A percentile compares a stretch with the other conserved stretches of the same genome.
Evolutionary conservation across 2,797 vertebrate species (phyloP).

Genomic region (Micropoecilia bifurca): DNA sequence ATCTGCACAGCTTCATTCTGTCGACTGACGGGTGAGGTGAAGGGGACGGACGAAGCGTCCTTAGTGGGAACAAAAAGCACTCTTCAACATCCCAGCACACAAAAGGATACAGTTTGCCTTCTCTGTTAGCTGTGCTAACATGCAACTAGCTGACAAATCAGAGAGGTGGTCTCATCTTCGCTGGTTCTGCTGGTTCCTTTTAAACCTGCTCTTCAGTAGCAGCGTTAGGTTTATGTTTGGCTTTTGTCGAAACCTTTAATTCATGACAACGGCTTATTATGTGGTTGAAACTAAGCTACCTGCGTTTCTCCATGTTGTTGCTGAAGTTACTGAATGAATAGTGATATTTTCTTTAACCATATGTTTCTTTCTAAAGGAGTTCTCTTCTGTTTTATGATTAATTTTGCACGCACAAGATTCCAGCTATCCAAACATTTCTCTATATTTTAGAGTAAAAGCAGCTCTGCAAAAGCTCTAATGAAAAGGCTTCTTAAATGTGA

Average conservation of each 20-base stretch:
- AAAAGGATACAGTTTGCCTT: conserved; percentile 22
- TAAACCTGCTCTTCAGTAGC: not conserved
- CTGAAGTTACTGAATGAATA: not conserved
- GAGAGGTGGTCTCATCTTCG: conserved; percentile 48
- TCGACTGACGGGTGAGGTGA: not conserved
- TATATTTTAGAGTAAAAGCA: conserved; percentile 21
- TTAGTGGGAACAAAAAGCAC: conserved; percentile 31
- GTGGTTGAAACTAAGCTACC: not conserved
- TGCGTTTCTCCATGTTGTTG: not conserved
- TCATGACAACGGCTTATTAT: not conserved
- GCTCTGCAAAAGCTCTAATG: conserved; percentile 14
- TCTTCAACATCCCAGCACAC: conserved; percentile 19
- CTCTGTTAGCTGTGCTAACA: conserved; percentile 44
- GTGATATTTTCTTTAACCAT: conserved; percentile 6
- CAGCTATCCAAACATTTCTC: conserved; percentile 19
- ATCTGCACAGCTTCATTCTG: conserved; percentile 14
- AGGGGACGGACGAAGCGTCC: not conserved
- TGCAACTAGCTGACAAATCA: conserved; percentile 47
- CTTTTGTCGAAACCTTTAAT: not conserved
- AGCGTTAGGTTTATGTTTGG: not conserved
- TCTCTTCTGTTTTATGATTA: not conserved
- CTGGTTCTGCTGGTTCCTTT: conserved; percentile 20
- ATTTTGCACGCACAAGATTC: conserved; percentile 26
- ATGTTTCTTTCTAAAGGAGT: conserved; percentile 13
- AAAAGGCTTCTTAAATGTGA: conserved; percentile 21